These are phyloP conservation scores for Nematopogon swammerdamellus DNA, from an alignment of 2,888 invertebrate genomes.

Conservation along the genomic window DNA sequence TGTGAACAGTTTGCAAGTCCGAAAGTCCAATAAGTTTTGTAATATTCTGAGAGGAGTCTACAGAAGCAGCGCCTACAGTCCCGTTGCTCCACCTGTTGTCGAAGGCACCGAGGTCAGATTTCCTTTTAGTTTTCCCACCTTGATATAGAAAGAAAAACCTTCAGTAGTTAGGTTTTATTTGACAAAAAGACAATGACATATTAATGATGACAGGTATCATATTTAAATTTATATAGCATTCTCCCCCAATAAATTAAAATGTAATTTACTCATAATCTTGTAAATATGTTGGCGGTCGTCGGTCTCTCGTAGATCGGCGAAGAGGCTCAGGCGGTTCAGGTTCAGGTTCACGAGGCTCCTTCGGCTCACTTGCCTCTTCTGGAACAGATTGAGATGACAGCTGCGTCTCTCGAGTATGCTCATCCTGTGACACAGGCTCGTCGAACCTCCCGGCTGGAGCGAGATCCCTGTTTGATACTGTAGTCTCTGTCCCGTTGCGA, in stretches of 20 bases:
- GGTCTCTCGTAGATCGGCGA: background rate
- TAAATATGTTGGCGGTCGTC: background rate
- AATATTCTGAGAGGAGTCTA: too few relatives aligned
- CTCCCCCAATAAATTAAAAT: background rate
- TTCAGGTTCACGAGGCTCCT: background rate
- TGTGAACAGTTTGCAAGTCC: too few relatives aligned
- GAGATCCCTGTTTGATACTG: slow-evolving; percentile 9
- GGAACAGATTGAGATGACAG: background rate
- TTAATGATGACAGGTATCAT: background rate
- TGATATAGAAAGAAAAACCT: too few relatives aligned
- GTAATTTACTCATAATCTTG: background rate
- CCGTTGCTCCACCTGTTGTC: too few relatives aligned
- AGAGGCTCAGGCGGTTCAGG: background rate
- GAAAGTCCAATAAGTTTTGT: too few relatives aligned
- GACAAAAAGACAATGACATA: too few relatives aligned
- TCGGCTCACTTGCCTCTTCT: background rate
- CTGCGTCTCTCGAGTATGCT: background rate
- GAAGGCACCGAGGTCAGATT: too few relatives aligned
- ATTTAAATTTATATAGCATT: background rate
- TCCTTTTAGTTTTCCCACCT: too few relatives aligned
- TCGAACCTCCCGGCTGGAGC: slow-evolving; percentile 4
- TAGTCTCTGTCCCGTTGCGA: slow-evolving; percentile 8
- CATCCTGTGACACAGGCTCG: background rate
- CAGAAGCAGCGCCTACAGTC: too few relatives aligned
- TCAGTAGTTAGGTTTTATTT: too few relatives aligned